Base-by-base conservation (phyloP, 2,797 vertebrate species). In the Channallabes apus region DNA sequence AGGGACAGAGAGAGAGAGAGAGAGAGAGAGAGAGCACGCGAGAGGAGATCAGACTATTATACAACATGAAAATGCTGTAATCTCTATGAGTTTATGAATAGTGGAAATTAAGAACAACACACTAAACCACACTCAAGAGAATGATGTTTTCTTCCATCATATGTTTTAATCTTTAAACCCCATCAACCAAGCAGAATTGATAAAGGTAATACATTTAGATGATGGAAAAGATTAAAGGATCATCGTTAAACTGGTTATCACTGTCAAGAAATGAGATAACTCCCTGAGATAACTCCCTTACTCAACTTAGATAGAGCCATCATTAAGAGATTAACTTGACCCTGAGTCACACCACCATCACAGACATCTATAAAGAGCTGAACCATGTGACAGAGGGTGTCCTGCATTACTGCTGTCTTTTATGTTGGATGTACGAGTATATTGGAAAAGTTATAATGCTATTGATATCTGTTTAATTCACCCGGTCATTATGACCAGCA, bases 141-240 rank as follows among this genome's bases (percentile, higher is more conserved):
- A 9, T 56, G 6, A 7, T 51, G 61, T 65, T 32, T 27, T 18
- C 67, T 7, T 80, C 24, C 41, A 9, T 80, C 35, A 67, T 41
- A 82, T 14, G 3, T 32, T 69, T 82, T 41, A 56, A 41, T 59
- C 51, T 69, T 71, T 71, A 82, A 58, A 59, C 67, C 20, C 75
- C 2, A 32, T 22, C 73, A 56, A 20, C 73, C 8, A 0, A 9
- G 61, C 15, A 35, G 7, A 22, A 27, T 24, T 6, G 12, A 76
- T 72, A 67, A 84, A 61, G 62, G 64, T 54, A 51, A 56, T 67
- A 58, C 65, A 65, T 61, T 8, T 7, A 82, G 73, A 64, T 80
- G 35, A 58, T 17, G 18, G 27, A 27, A 9, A 54, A 29, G 67
- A 84, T 67, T 46, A 73, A 80, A 84, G 58, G 62, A 24, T 64